Conservation (phyloP, 1,140 invertebrate species). For the Aleiodes sp. region DNA sequence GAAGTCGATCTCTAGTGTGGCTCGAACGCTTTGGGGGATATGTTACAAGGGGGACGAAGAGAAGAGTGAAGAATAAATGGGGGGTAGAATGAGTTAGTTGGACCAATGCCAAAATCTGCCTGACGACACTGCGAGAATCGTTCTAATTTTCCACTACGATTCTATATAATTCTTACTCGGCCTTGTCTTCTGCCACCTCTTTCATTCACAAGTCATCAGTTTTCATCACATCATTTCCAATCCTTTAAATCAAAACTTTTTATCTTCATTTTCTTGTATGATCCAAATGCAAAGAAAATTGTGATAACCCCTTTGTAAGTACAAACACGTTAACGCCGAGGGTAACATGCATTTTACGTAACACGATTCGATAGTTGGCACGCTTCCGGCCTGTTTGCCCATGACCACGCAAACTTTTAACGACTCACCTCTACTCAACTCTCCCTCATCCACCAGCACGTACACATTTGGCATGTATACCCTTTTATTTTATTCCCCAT, state of each 20-base stretch:
- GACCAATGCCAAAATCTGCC: conserved; percentile 40
- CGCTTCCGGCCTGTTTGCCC: conserved; percentile 38
- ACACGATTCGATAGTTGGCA: conserved; percentile 40
- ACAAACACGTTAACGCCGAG: conserved; percentile 2
- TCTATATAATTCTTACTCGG: conserved; percentile 10
- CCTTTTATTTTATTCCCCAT: conserved; percentile 19
- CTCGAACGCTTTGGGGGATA: conserved; percentile 16
- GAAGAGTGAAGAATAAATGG: conserved; percentile 1
- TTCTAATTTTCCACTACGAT: conserved; percentile 42
- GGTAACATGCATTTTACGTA: conserved; percentile 20
- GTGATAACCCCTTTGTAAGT: not conserved
- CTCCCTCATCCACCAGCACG: conserved; percentile 12
- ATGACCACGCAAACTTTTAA: conserved; percentile 35
- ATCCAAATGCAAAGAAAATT: not conserved
- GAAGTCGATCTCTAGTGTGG: conserved; percentile 31
- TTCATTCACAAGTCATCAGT: conserved; percentile 4
- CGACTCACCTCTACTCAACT: not conserved
- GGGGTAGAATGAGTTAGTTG: conserved; percentile 29
- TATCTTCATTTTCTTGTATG: not conserved
- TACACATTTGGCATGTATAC: conserved; percentile 28
- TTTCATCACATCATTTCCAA: not conserved
- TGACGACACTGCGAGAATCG: conserved; percentile 41
- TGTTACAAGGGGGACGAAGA: not conserved
- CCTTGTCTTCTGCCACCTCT: conserved; percentile 8
- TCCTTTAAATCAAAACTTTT: not conserved